Base-by-base conservation (phyloP, 2,888 invertebrate species). In the Catocala sponsa region DNA sequence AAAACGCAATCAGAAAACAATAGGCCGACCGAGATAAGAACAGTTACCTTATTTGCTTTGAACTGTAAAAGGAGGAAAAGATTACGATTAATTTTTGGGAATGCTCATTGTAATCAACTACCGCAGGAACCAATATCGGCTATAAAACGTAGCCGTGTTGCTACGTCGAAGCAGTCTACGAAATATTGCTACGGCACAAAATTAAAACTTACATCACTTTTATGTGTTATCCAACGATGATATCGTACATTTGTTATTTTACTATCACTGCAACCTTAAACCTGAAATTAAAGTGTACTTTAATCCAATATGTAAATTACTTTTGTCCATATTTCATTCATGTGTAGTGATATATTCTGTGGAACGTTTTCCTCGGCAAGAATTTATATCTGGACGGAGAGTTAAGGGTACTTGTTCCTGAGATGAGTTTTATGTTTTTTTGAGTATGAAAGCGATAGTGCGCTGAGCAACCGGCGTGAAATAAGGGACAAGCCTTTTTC, bases 391-490 rank as follows among this genome's bases (percentile, higher is more conserved):
- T 58, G 52, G 61, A 57, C 59, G 38, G 33, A 33, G 49, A 67
- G 52, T 46, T 56, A 65, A 65, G 60, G 63, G 56, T 62, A 44
- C 51, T 59, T 68, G 60, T 58, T 63, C 47, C 50, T 65, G 70
- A 72, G 65, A 70, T 74, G 68, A 66, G 74, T 76, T 76, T 76
- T 72, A 70, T 68, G 63, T 6, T 65, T 67, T 72, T 55, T 72
- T 55, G 55, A 61, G 65, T 62, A 68, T 65, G 64, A 68, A 65
- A 64, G 59, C 70, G 71, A 74, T 75, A 74, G 63, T 59, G 66
- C 59, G 61, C 69, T 60, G 72, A 56, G 65, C 77, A 84, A 79
- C 79, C 68, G 72, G 78, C 87, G 87, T 87, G 86, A 85, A 87
- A 87, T 86, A 81, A 85, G 82, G 86, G 81, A 67, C 67, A 63